Evolutionary conservation across 2,888 invertebrate genomes (phyloP).

Genomic region (Sisyra nigra): DNA sequence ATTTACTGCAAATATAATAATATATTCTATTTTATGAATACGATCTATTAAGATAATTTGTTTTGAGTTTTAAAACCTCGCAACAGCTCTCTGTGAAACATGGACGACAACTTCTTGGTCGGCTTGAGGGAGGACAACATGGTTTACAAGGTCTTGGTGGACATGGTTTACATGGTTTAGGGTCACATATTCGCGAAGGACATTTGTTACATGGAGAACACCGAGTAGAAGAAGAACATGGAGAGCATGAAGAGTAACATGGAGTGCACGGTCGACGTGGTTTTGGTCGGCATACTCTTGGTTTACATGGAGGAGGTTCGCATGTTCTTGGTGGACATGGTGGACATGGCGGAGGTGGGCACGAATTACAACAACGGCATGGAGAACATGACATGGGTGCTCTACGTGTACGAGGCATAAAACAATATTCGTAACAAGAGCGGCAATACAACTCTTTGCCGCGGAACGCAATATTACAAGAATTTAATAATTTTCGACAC

Average conservation of each 20-base stretch:
- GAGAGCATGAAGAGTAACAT: neutral
- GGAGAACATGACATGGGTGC: conserved; percentile 8
- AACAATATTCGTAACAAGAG: neutral
- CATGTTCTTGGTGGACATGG: conserved; percentile 15
- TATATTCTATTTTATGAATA: no score
- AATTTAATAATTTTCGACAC: neutral
- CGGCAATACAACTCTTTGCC: neutral
- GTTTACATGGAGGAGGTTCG: conserved; percentile 11
- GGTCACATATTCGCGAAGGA: neutral
- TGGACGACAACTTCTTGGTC: neutral
- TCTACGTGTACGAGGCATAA: neutral
- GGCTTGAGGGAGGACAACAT: conserved; percentile 9
- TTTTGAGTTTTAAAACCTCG: no score
- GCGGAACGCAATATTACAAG: neutral
- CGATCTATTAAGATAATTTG: no score
- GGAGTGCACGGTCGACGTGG: conserved; percentile 9
- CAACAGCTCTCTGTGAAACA: no score
- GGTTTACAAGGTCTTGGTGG: conserved; percentile 9
- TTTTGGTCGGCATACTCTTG: conserved; percentile 13
- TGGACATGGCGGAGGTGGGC: conserved; percentile 14
- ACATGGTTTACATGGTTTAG: conserved; percentile 11
- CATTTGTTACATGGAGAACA: conserved; percentile 1
- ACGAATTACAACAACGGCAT: conserved; percentile 13
- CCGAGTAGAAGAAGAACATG: neutral
- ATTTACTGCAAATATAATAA: no score